Base-by-base conservation (phyloP, 2,797 vertebrate genomes). In the Agapornis canus region DNA sequence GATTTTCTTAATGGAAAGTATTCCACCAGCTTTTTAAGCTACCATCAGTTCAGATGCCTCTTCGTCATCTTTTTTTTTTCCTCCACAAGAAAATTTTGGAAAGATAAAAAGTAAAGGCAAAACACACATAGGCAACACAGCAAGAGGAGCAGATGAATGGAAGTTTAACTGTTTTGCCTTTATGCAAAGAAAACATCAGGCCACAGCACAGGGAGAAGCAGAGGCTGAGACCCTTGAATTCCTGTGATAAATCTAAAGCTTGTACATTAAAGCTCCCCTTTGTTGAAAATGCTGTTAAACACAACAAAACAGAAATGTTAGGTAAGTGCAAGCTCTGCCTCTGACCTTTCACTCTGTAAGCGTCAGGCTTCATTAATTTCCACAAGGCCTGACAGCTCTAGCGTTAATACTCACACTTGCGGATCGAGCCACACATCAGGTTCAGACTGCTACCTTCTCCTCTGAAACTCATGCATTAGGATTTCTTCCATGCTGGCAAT, bases 401-500 rank as follows among this genome's bases (percentile, higher is more conserved):
- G 96, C 75, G 86, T 98, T 97, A 97, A 98, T 98, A 98, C 97
- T 98, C 98, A 98, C 98, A 97, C 98, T 98, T 98, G 97, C 97
- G 97, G 98, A 97, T 97, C 97, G 97, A 98, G 98, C 98, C 97
- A 98, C 98, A 97, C 97, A 97, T 97, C 97, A 97, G 98, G 94
- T 97, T 97, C 97, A 98, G 97, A 98, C 98, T 97, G 96, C 98
- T 98, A 89, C 98, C 97, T 98, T 98, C 98, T 98, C 98, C 98
- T 98, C 97, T 97, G 93, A 98, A 98, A 98, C 97, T 98, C 97
- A 98, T 97, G 97, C 97, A 98, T 97, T 98, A 98, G 95, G 97
- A 73, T 98, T 98, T 97, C 98, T 96, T 98, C 98, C 97, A 98
- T 97, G 97, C 97, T 98, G 97, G 97, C 97, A 98, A 98, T 98